These are phyloP conservation scores for Rachycentron canadum DNA, from an alignment of 2,797 vertebrate species.

Conservation along the genomic window DNA sequence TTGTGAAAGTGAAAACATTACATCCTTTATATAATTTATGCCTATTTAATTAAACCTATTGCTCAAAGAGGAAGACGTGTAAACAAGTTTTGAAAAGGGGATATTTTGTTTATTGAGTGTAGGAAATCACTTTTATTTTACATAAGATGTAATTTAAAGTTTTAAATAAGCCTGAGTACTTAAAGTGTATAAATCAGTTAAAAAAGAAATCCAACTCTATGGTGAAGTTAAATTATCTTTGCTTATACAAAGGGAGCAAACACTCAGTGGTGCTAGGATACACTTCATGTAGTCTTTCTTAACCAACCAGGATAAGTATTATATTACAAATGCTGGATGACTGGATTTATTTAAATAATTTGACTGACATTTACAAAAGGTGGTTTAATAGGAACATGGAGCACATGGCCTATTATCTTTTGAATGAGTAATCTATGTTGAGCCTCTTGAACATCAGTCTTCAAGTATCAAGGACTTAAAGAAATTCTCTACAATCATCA, in stretches of 20 bases:
- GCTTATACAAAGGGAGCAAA: not conserved
- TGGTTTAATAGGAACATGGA: not conserved
- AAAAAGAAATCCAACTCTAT: not conserved
- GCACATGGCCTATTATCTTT: constrained; percentile 11
- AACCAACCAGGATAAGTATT: not conserved
- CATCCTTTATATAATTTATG: not conserved
- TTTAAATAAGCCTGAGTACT: not conserved
- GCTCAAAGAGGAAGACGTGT: not conserved
- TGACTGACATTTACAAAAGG: constrained; percentile 1
- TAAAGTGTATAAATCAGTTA: constrained; percentile 7
- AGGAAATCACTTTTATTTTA: constrained; percentile 4
- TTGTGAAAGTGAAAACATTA: constrained; percentile 2
- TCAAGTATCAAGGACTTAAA: not conserved
- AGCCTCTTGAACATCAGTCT: not conserved
- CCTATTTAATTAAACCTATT: constrained; percentile 6
- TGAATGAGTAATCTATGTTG: not conserved
- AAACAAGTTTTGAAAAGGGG: not conserved
- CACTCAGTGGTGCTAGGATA: not conserved
- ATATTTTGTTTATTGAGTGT: constrained; percentile 1
- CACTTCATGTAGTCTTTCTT: not conserved
- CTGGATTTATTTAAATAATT: not conserved
- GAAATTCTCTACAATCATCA: not conserved
- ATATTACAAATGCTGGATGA: not conserved
- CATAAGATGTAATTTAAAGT: constrained; percentile 42
- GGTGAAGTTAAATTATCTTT: not conserved